Evolutionary conservation across 2,797 vertebrate genomes (phyloP), one percentile per base, ranked within the genome.

Genomic region (Oreochromis grahami): DNA sequence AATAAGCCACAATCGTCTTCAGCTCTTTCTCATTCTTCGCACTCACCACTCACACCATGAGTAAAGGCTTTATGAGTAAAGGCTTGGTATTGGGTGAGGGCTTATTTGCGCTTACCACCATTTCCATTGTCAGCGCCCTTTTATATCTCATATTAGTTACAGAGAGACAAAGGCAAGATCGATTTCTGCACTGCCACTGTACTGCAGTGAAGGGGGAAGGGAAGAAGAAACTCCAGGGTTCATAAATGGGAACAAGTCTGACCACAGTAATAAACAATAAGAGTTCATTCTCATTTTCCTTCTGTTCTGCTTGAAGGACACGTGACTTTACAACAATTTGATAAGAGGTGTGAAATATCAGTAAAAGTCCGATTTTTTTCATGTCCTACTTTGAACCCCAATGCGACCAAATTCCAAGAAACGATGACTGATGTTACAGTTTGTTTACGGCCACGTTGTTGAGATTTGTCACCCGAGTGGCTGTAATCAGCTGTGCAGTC

Each of bases 91-190:
- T 92, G 87, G 92, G 94, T 95, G 90, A 89, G 83, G 87, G 87
- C 90, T 85, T 84, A 92, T 92, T 91, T 82, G 76, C 80, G 91
- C 89, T 93, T 92, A 91, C 93, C 89, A 91, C 92, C 84, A 65
- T 87, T 92, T 58, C 86, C 86, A 89, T 95, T 96, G 93, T 95
- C 82, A 58, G 10, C 29, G 8, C 78, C 78, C 92, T 95, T 96
- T 96, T 94, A 95, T 95, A 89, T 95, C 91, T 94, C 90, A 94
- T 96, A 95, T 95, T 93, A 92, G 93, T 95, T 96, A 95, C 94
- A 94, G 79, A 17, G 80, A 89, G 91, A 96, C 94, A 96, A 95
- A 95, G 82, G 90, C 8, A 9, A 80, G 93, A 92, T 90, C 88
- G 81, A 90, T 58, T 45, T 43, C 24, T 78, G 26, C 55, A 58